phyloP scores from a whole-genome alignment of 2,797 vertebrate genomes.

The Alca torda region DNA sequence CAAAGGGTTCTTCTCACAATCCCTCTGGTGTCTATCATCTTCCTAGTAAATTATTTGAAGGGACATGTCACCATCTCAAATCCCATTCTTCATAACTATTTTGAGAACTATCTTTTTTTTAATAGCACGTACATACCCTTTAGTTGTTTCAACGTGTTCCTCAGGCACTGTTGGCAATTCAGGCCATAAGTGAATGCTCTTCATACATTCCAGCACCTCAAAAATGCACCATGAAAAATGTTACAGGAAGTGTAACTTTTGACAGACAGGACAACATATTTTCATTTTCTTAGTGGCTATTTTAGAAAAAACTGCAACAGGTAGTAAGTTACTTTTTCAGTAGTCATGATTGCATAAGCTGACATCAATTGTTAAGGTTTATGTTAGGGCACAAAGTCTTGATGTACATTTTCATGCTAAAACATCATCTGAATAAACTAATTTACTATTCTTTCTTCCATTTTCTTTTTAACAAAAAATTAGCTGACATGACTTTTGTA shows the following conservation, averaged over 20 bases:
- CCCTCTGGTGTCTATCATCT: not conserved
- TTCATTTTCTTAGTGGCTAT: not conserved
- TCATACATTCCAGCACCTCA: slow-evolving; percentile 68
- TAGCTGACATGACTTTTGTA: not conserved
- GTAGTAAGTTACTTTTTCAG: not conserved
- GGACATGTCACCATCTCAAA: not conserved
- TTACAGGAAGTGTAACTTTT: not conserved
- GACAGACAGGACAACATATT: not conserved
- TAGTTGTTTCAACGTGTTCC: not conserved
- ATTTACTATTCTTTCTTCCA: not conserved
- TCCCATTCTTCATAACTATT: not conserved
- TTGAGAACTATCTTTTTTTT: not conserved
- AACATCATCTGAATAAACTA: not conserved
- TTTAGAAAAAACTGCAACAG: not conserved
- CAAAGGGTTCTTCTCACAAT: not conserved
- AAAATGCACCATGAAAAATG: not conserved
- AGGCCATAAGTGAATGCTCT: slow-evolving; percentile 66
- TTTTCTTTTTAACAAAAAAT: not conserved
- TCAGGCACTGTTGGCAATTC: slow-evolving; percentile 42
- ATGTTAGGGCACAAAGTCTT: not conserved
- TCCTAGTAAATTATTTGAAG: not conserved
- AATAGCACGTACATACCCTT: slow-evolving; percentile 45
- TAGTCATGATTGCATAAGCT: not conserved
- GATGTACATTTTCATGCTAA: not conserved
- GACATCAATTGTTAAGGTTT: not conserved